These are phyloP conservation scores for Kradibia gibbosae DNA, from an alignment of 1,140 invertebrate species.

Conservation along the genomic window DNA sequence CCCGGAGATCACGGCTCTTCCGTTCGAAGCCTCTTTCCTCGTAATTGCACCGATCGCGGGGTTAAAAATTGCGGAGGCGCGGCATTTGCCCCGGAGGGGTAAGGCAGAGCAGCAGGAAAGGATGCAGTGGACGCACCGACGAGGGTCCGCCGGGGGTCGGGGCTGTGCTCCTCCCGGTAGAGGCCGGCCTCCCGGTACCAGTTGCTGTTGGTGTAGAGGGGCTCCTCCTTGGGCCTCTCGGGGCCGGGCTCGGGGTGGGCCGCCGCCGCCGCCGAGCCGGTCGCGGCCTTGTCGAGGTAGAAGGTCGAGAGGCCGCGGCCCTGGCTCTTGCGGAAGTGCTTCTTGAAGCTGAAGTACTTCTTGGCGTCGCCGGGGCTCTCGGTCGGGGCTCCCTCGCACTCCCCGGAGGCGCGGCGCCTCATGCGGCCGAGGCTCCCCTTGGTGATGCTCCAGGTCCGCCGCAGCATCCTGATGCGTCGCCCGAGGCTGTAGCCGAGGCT, in stretches of 20 bases:
- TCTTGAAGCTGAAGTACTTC: constrained; percentile 67
- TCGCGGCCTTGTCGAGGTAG: constrained; percentile 58
- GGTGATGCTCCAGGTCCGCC: constrained; percentile 69
- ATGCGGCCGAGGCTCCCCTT: constrained; percentile 68
- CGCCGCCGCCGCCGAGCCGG: background rate
- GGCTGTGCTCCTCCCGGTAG: background rate
- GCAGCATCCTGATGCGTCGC: constrained; percentile 64
- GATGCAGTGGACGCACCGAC: background rate
- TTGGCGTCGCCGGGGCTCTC: constrained; percentile 55
- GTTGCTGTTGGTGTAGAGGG: constrained; percentile 31
- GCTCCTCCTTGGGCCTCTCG: constrained; percentile 6
- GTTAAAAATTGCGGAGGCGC: too few species aligned
- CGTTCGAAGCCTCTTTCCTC: too few species aligned
- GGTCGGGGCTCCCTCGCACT: constrained; percentile 25
- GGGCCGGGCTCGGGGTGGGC: background rate
- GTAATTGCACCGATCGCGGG: too few species aligned
- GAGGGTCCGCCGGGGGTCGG: background rate
- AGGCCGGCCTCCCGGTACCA: constrained; percentile 39
- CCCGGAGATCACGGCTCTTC: too few species aligned
- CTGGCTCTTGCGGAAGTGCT: constrained; percentile 61
- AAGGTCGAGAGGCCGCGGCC: constrained; percentile 60
- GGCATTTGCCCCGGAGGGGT: too few species aligned
- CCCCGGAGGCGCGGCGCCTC: constrained; percentile 58
- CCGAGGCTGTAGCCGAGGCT: constrained; percentile 63
- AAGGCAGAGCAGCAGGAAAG: too few species aligned